Evolutionary conservation across 2,113 vertebrate genomes (phyloP).

Genomic region (Limnothrissa miodon): DNA sequence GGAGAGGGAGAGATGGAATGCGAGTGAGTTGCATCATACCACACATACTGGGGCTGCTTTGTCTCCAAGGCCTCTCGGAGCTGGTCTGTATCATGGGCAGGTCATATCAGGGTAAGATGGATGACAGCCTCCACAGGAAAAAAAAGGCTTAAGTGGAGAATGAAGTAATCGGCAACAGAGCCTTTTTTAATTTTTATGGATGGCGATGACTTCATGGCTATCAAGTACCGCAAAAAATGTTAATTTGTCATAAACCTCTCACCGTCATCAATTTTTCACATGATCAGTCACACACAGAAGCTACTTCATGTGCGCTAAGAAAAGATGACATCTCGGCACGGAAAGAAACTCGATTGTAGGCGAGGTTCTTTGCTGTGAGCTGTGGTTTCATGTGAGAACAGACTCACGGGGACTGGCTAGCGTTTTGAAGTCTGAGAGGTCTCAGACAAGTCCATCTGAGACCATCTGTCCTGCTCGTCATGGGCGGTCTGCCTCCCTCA

Average conservation of each 20-base stretch:
- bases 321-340: not conserved
- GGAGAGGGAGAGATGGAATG: not conserved
- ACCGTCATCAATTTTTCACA: not conserved
- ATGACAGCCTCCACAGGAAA: not conserved
- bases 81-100: not conserved
- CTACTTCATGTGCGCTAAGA: not conserved
- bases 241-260: not conserved
- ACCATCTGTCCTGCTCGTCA: constrained; percentile 15
- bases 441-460: constrained; percentile 3
- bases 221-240: not conserved
- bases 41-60: constrained; percentile 7
- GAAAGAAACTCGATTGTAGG: not conserved
- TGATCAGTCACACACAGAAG: not conserved
- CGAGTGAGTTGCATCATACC: not conserved
- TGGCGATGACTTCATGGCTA: not conserved
- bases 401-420: constrained; percentile 1
- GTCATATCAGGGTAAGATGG: not conserved
- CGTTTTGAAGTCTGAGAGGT: constrained; percentile 13
- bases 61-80: not conserved
- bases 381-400: not conserved
- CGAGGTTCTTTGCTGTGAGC: not conserved
- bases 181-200: not conserved
- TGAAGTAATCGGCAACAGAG: not conserved
- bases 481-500: not conserved
- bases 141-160: not conserved